A percentile compares a stretch with the other conserved stretches of the same genome.
Conservation (phyloP, 2,797 vertebrate genomes). For the Orestias chungarensis region DNA sequence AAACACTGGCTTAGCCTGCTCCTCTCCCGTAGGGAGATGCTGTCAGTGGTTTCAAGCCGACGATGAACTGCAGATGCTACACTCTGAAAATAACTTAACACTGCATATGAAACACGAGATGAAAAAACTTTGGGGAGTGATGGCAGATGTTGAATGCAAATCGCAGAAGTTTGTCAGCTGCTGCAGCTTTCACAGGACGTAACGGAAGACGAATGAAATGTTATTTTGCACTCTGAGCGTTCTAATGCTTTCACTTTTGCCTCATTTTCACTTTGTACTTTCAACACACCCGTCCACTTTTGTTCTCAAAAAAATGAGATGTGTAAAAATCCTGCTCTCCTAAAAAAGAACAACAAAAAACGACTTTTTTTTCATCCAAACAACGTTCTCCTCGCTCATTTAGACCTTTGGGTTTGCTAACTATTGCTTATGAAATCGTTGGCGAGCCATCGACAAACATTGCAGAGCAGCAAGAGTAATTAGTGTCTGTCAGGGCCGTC, state of each 20-base stretch:
- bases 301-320: neutral
- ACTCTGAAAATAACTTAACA: slow-evolving; percentile 28
- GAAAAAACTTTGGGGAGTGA: slow-evolving; percentile 5
- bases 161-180: slow-evolving; percentile 32
- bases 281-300: neutral
- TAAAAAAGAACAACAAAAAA: slow-evolving; percentile 1
- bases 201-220: slow-evolving; percentile 16
- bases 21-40: neutral
- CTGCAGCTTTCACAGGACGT: slow-evolving; percentile 1
- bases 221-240: neutral
- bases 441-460: slow-evolving; percentile 35
- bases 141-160: slow-evolving; percentile 38
- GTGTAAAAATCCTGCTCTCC: neutral
- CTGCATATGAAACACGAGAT: slow-evolving; percentile 30
- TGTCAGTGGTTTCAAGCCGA: slow-evolving; percentile 3
- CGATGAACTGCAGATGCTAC: slow-evolving; percentile 39
- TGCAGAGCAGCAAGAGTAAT: slow-evolving; percentile 52
- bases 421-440: slow-evolving; percentile 29
- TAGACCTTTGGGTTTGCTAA: slow-evolving; percentile 20
- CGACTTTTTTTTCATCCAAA: too few relatives aligned
- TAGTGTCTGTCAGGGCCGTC: slow-evolving; percentile 30
- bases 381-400: slow-evolving; percentile 10
- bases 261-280: neutral
- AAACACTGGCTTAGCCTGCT: slow-evolving; percentile 18
- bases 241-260: neutral